Evolutionary conservation across 1,140 invertebrate genomes (phyloP).

Genomic region (Ceratosolen fusciceps): DNA sequence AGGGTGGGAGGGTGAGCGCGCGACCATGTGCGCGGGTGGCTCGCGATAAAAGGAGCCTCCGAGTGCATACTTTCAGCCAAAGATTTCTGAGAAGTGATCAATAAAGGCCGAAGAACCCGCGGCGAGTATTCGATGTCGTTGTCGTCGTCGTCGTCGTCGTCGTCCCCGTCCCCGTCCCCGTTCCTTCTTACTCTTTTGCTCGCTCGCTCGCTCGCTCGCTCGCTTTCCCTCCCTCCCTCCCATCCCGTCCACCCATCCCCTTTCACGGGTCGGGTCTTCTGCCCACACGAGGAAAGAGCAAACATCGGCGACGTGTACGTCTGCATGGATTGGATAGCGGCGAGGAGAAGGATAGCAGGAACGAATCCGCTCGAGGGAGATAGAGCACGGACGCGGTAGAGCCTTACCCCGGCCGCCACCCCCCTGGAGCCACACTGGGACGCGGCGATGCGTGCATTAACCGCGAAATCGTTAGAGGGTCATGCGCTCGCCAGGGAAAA

Average conservation of each 20-base stretch:
- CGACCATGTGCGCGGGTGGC: not conserved
- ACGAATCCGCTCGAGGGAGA: not conserved
- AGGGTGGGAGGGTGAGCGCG: no score
- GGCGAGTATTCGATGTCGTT: not conserved
- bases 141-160: not conserved
- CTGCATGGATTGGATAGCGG: no score
- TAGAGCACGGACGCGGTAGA: not conserved
- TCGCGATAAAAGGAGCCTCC: conserved; percentile 30
- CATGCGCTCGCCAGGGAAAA: not conserved
- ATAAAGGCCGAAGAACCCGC: conserved; percentile 28
- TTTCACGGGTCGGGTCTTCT: no score
- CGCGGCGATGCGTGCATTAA: not conserved
- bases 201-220: not conserved
- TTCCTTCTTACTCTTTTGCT: not conserved
- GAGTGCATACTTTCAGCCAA: conserved; percentile 13
- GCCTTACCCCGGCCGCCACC: not conserved
- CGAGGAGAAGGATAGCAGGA: conserved; percentile 2
- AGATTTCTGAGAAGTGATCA: conserved; percentile 43
- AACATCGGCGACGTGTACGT: not conserved
- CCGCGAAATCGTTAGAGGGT: not conserved
- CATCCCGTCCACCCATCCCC: no score
- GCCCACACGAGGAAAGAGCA: not conserved
- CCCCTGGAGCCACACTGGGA: not conserved
- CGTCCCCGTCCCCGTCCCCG: not conserved
- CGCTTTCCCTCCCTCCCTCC: no score